These are phyloP conservation scores for Hoplostethus mediterraneus DNA, from an alignment of 2,797 vertebrate species.

Conservation along the genomic window DNA sequence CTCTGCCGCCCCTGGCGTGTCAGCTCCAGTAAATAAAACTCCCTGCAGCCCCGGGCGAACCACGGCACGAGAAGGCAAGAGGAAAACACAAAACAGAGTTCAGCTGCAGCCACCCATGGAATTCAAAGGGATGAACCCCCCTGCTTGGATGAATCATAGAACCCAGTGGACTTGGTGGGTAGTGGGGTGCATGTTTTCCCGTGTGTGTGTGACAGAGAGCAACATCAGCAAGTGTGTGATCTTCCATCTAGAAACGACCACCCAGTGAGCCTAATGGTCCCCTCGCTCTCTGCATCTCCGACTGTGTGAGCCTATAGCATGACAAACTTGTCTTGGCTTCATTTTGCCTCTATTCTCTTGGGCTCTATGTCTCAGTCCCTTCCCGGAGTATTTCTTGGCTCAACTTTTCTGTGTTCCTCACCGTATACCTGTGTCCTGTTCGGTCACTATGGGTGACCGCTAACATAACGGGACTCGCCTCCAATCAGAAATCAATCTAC, in stretches of 20 bases:
- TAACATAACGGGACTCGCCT: slow-evolving; percentile 10
- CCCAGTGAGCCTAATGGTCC: slow-evolving; percentile 64
- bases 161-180: slow-evolving; percentile 36
- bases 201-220: neutral
- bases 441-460: slow-evolving; percentile 2
- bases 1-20: slow-evolving; percentile 65
- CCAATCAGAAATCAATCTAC: slow-evolving; percentile 67
- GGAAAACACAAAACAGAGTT: slow-evolving; percentile 61
- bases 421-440: neutral
- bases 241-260: slow-evolving; percentile 60
- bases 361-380: neutral
- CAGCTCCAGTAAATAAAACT: slow-evolving; percentile 75
- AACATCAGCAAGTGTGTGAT: slow-evolving; percentile 40
- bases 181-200: slow-evolving; percentile 19
- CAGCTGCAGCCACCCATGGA: slow-evolving; percentile 52
- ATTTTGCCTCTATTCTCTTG: neutral
- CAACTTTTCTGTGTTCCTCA: neutral
- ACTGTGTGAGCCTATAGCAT: slow-evolving; percentile 40
- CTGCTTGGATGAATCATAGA: slow-evolving; percentile 49
- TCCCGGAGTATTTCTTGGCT: neutral
- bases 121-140: slow-evolving; percentile 66
- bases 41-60: slow-evolving; percentile 59
- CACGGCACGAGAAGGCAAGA: slow-evolving; percentile 37
- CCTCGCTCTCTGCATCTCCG: slow-evolving; percentile 40
- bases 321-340: slow-evolving; percentile 35